Conservation (phyloP, 2,797 vertebrate genomes). For the Sitta carolinensis region DNA sequence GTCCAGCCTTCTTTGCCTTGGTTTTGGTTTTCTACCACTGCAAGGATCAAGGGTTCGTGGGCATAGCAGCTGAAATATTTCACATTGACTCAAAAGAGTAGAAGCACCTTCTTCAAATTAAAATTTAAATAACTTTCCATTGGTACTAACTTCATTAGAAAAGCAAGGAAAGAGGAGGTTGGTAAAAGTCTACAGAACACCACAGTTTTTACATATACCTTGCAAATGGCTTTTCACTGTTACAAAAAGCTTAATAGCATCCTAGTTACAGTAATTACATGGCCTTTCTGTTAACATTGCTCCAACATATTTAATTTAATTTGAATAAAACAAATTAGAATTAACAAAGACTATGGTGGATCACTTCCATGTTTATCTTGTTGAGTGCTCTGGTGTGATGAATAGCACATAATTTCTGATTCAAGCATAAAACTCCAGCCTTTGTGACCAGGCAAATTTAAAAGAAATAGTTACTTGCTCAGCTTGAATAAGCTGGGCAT, state of each 20-base stretch:
- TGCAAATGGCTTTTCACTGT: background rate
- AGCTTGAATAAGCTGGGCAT: background rate
- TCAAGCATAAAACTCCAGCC: background rate
- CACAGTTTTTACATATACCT: background rate
- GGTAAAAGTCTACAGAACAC: background rate
- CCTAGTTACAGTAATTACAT: background rate
- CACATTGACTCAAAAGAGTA: background rate
- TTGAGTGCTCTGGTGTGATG: background rate
- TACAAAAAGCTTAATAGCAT: background rate
- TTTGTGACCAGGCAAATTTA: background rate
- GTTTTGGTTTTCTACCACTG: background rate
- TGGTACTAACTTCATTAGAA: background rate
- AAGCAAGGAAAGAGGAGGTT: background rate
- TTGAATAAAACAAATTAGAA: background rate
- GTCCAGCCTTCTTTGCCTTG: background rate
- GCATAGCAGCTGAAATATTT: background rate
- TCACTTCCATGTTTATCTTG: background rate
- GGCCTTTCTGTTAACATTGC: background rate
- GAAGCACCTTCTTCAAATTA: background rate
- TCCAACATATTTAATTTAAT: background rate
- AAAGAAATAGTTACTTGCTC: background rate
- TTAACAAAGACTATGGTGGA: background rate
- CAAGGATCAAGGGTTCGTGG: background rate
- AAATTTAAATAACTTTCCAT: background rate
- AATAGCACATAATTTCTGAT: background rate